Conservation (phyloP, 1,140 invertebrate species). For the Stegodyphus mimosarum region DNA sequence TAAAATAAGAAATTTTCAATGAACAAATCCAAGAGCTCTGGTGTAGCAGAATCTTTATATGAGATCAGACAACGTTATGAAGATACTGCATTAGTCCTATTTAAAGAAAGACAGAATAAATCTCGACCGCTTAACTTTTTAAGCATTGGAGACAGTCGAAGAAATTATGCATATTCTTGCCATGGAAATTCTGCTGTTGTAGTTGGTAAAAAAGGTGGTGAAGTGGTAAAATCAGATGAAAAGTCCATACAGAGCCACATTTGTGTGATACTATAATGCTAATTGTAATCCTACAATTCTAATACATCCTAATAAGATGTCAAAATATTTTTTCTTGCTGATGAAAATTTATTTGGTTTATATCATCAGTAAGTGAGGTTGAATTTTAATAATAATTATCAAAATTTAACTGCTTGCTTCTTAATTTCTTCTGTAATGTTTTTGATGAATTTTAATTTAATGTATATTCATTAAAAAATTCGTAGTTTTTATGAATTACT, state of each 20-base stretch:
- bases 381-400: too few relatives aligned
- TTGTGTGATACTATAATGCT: slow-evolving; percentile 63
- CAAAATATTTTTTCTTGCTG: too few relatives aligned
- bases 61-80: slow-evolving; percentile 68
- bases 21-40: slow-evolving; percentile 62
- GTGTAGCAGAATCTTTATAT: slow-evolving; percentile 59
- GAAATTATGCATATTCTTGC: slow-evolving; percentile 68
- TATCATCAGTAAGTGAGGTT: too few relatives aligned
- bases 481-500: too few relatives aligned
- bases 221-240: slow-evolving; percentile 62
- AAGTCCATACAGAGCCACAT: slow-evolving; percentile 65
- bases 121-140: slow-evolving; percentile 61
- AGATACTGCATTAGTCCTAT: slow-evolving; percentile 68
- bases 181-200: slow-evolving; percentile 70
- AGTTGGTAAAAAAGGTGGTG: slow-evolving; percentile 63
- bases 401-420: too few relatives aligned
- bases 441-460: too few relatives aligned
- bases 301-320: too few relatives aligned
- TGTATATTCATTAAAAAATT: too few relatives aligned
- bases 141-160: slow-evolving; percentile 68
- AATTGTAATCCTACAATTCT: too few relatives aligned
- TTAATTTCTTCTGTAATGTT: too few relatives aligned
- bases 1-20: slow-evolving; percentile 57
- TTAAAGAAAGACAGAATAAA: slow-evolving; percentile 65
- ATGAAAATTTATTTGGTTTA: too few relatives aligned